Evolutionary conservation across 1,140 invertebrate species (phyloP), one percentile per base, ranked within the genome.

Genomic region (Aphis craccivora): DNA sequence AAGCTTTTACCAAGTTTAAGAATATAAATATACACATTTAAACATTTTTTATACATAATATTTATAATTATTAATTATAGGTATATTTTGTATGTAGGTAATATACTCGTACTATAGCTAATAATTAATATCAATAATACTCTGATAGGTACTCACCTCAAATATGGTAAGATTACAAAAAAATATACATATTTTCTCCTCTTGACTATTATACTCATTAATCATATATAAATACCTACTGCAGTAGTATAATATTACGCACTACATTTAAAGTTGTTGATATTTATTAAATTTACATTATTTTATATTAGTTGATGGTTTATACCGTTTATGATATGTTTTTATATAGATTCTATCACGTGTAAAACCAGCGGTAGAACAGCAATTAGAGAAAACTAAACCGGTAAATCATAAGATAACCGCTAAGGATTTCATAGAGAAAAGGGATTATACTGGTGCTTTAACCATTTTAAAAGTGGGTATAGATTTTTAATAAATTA

Each of bases 381-480:
- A 96, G 95, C 93, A 95, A 95, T 37, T 40, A 30, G 45, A 92
- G 8, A 53, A 93, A 76, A 37, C 51, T 84, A 81, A 90, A 67
- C 25, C 37, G 6, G 45, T 93, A 93, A 93, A 92, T 53, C 93
- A 90, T 45, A 93, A 93, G 30, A 60, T 84, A 76, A 94, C 97
- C 94, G 96, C 99, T n/a, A 98, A 99, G 95, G 98, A 99, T 94
- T 99, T 99, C 95, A 95, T 99, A 1, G 95, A 97, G 45, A 97
- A 97, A 94, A 96, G 98, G 45, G 99, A 99, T 95, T 99, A 99
- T 95, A 98, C 97, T 18, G 99, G 99, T 23, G 98, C 98, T 2
- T 96, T 99, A 45, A 99, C 99, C 2, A 96, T 99, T 93, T 95
- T 99, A 25, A 98, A 99, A 96, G 98, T 76, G n/a, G 1, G 60